A percentile compares a stretch with the other conserved stretches of the same genome.
These are phyloP conservation scores for Montipora capricornis DNA, from an alignment of 64 coral and sea anemone species.

Conservation along the genomic window DNA sequence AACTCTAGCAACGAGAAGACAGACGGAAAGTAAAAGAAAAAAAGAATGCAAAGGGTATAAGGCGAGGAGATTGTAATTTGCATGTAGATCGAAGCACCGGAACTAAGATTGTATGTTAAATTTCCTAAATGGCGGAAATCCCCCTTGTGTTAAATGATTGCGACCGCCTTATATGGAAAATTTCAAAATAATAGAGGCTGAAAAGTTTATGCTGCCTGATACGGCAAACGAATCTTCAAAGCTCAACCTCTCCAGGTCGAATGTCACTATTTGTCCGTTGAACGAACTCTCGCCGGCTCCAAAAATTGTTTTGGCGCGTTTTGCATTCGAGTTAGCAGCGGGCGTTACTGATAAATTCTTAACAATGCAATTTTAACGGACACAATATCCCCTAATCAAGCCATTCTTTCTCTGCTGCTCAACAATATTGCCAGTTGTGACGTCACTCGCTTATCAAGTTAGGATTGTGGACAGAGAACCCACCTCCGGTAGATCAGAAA, in stretches of 20 bases:
- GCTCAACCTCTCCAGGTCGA: slow-evolving; percentile 7
- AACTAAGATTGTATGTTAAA: slow-evolving; percentile 84
- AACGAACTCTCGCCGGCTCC: neutral
- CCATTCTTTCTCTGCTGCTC: slow-evolving; percentile 66
- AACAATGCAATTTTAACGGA: slow-evolving; percentile 27
- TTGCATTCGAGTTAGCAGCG: neutral
- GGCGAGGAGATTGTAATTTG: slow-evolving; percentile 59
- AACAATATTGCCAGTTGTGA: slow-evolving; percentile 81
- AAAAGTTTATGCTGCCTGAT: slow-evolving; percentile 51
- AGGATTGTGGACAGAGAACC: slow-evolving; percentile 80
- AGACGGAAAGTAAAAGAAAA: neutral
- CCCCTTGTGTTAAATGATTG: slow-evolving; percentile 82
- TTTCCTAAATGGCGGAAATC: slow-evolving; percentile 96
- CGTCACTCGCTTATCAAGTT: slow-evolving; percentile 88
- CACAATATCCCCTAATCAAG: slow-evolving; percentile 86
- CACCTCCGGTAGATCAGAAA: slow-evolving; percentile 89
- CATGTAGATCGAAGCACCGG: slow-evolving; percentile 84
- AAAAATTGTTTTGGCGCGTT: neutral
- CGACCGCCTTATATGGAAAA: slow-evolving; percentile 93
- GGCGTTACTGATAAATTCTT: slow-evolving; percentile 21
- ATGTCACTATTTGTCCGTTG: neutral
- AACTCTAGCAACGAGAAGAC: neutral
- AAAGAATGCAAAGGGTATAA: neutral
- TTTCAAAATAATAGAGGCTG: slow-evolving; percentile 78
- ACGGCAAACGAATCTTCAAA: neutral